A percentile compares a stretch with the other conserved stretches of the same genome.
Conservation (phyloP, 2,113 vertebrate species). For the Periophthalmus modestus region DNA sequence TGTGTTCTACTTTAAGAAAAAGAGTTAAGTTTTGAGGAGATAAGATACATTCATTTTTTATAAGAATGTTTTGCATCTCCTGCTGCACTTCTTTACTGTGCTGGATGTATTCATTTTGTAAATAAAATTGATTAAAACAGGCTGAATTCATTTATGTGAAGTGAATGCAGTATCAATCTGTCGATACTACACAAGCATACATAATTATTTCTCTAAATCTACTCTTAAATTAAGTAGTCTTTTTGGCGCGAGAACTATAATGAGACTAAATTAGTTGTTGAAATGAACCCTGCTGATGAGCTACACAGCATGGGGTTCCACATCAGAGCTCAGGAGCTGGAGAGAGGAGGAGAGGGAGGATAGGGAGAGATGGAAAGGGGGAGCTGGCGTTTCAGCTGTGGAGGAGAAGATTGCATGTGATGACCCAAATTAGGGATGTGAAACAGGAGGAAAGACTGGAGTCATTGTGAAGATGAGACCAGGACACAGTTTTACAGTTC, state of each 20-base stretch:
- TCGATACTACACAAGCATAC: too few relatives aligned
- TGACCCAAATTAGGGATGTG: slow-evolving; percentile 48
- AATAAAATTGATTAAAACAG: too few relatives aligned
- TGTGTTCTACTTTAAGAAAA: too few relatives aligned
- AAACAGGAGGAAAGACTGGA: slow-evolving; percentile 8
- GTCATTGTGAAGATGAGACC: background rate
- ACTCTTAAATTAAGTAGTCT: background rate
- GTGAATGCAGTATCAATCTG: too few relatives aligned
- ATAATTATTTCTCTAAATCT: background rate
- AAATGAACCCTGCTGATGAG: slow-evolving; percentile 1
- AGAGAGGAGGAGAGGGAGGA: slow-evolving; percentile 31
- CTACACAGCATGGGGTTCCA: slow-evolving; percentile 39
- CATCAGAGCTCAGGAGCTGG: slow-evolving; percentile 44
- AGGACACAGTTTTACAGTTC: background rate
- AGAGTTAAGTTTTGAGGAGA: too few relatives aligned
- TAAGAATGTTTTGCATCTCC: too few relatives aligned
- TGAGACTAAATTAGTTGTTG: background rate
- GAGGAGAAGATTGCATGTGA: slow-evolving; percentile 30
- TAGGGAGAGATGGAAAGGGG: slow-evolving; percentile 42
- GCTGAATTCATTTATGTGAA: too few relatives aligned
- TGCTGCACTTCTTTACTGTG: too few relatives aligned
- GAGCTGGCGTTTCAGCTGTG: slow-evolving; percentile 44
- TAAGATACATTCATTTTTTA: too few relatives aligned
- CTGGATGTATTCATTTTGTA: too few relatives aligned
- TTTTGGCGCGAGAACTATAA: background rate